Evolutionary conservation across 92 coral and sea anemone genomes (phyloP), one percentile per base, ranked within the genome.

Genomic region (Zoanthus sansibaricus): DNA sequence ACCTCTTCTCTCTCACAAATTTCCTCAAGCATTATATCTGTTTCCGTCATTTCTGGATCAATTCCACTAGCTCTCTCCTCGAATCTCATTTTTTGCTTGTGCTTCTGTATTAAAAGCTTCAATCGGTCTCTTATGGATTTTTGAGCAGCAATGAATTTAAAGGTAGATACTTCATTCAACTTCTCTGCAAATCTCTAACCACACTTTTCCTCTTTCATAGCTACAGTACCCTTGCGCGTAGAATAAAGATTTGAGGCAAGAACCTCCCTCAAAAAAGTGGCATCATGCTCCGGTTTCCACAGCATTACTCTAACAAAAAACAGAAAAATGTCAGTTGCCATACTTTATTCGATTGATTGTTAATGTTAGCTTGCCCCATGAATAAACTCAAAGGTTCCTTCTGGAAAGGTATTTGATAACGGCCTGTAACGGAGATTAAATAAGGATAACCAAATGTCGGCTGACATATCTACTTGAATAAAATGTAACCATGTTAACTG

Each of bases 1-100:
- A 69, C 73, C 73, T 69, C 73, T 69, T 69, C 73, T 69, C 30
- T 69, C 73, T 69, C 73, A 69, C 73, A 69, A 69, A 69, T 69
- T 69, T 25, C 46, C 47, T 69, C 73, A 42, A 69, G 44, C 73
- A 69, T 69, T 69, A 69, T 15, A 69, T 69, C 73, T 69, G 30
- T 69, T 69, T 69, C 73, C 30, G 73, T 31, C 73, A 69, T 69
- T 69, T 69, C 73, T 0, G 47, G 73, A 69, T 69, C 73, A 69
- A 69, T 69, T 1, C 73, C 73, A 30, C 73, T 69, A 69, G 73
- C 73, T 69, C 13, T 69, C 73, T 69, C 73, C 73, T 69, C 46
- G 44, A 16, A 69, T 45, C 73, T 69, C 73, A 69, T n/a, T 69
- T 69, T 69, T 69, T 69, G 73, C 73, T 69, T 69, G 73, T 69